phyloP scores from a whole-genome alignment of 2,113 vertebrate genomes.

The Amphilophus citrinellus region DNA sequence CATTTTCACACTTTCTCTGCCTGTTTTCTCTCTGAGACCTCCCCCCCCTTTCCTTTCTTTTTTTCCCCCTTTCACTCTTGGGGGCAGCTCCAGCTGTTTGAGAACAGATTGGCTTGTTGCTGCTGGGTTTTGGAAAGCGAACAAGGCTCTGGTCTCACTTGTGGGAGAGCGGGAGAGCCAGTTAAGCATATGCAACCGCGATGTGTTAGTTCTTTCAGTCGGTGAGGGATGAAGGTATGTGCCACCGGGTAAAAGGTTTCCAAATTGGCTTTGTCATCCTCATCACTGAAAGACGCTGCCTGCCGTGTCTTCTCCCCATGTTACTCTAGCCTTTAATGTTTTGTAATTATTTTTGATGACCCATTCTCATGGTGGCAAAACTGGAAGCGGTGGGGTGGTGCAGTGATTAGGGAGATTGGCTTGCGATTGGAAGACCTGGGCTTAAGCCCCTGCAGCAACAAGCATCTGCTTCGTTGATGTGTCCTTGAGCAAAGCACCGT shows the following conservation, averaged over 20 bases:
- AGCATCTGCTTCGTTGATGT: slow-evolving; percentile 18
- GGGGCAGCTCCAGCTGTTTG: slow-evolving; percentile 67
- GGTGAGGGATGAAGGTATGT: slow-evolving; percentile 24
- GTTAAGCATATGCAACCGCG: slow-evolving; percentile 45
- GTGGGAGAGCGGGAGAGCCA: slow-evolving; percentile 55
- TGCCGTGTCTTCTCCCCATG: slow-evolving; percentile 29
- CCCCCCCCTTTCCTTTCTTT: background rate
- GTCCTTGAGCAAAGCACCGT: slow-evolving; percentile 37
- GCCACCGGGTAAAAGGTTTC: slow-evolving; percentile 41
- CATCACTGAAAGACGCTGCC: slow-evolving; percentile 8
- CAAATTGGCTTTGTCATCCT: slow-evolving; percentile 45
- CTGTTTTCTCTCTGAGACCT: background rate
- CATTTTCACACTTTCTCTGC: slow-evolving; percentile 39
- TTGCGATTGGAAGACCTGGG: slow-evolving; percentile 17
- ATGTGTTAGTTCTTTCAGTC: slow-evolving; percentile 42
- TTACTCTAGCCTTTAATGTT: slow-evolving; percentile 27
- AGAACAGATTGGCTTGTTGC: slow-evolving; percentile 66
- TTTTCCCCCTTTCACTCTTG: slow-evolving; percentile 12
- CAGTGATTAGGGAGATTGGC: slow-evolving; percentile 27
- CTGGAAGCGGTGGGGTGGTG: slow-evolving; percentile 23
- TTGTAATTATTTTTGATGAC: slow-evolving; percentile 54
- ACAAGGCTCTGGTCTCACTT: slow-evolving; percentile 59
- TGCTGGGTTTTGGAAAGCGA: slow-evolving; percentile 60
- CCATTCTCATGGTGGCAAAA: slow-evolving; percentile 35
- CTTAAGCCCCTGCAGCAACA: slow-evolving; percentile 19